Evolutionary conservation across 53 echinoderm and acorn worm species (phyloP), one percentile per base, ranked within the genome.

Genomic region (Luidia sarsii): DNA sequence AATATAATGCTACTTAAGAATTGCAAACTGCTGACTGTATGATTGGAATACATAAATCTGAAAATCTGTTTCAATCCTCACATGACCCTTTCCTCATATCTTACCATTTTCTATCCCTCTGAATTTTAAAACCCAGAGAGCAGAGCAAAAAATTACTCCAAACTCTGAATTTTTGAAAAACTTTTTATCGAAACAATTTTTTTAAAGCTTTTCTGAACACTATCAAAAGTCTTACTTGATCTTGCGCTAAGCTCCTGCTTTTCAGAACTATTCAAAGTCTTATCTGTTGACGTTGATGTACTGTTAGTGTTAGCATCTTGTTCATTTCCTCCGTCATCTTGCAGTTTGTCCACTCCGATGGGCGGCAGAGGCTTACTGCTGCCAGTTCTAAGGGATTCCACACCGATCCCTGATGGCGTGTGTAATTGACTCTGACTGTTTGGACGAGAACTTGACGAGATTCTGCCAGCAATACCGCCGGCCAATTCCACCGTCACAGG

Each of bases 311-410:
- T 72, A 7, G 50, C 75, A 25, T 71, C 84, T 18, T 57, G 64
- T 20, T 82, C 87, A 52, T 14, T 48, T 10, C 61, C 77, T 16
- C 22, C 56, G 9, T 24, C 13, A 2, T 64, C 67, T n/a, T 79
- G 39, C 14, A 49, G 60, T 34, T 25, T 83, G 34, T 90, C 92
- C 4, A 38, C 83, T 31, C 89, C 88, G 25, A 95, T 95, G 7
- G 95, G 95, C 33, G 95, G 95, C 34, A 95, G 85, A 46, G 95
- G 95, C 65, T 92, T 95, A 68, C 90, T 85, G 75, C 90, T 95
- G 18, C 92, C 92, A 15, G 92, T 84, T 82, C 95, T 80, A 14
- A 90, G 48, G 35, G 80, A 79, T 48, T 95, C 95, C 9, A 51
- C 62, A 52, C 71, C 48, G n/a, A 69, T 23, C 57, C 50, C 82